Conservation (phyloP, 2,888 invertebrate species). For the Agonopterix subpropinquella region DNA sequence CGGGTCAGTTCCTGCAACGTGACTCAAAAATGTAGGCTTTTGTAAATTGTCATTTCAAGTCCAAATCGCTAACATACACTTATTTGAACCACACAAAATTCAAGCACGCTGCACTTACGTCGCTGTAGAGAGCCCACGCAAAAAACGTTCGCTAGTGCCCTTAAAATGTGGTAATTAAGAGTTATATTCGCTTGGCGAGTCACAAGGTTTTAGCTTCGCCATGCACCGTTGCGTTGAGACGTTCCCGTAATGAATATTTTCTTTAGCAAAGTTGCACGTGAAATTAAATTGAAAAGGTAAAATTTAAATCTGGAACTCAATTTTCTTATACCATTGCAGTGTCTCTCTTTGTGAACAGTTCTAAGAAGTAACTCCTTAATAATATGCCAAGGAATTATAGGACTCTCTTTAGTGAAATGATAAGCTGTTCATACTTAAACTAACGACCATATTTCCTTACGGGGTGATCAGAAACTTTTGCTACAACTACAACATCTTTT, state of each 20-base stretch:
- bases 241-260: conserved; percentile 38
- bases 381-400: too few species aligned
- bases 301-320: conserved; percentile 40
- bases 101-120: conserved; percentile 46
- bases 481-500: too few species aligned
- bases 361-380: background rate
- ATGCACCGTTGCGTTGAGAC: conserved; percentile 38
- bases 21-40: too few species aligned
- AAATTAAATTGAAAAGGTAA: conserved; percentile 54
- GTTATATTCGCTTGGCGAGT: conserved; percentile 62
- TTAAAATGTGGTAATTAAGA: conserved; percentile 63
- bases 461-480: too few species aligned
- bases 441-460: too few species aligned
- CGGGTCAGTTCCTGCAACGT: too few species aligned
- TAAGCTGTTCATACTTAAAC: too few species aligned
- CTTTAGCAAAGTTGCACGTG: conserved; percentile 39
- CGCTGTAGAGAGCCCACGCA: conserved; percentile 34
- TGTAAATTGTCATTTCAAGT: too few species aligned
- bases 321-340: conserved; percentile 5
- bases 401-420: too few species aligned
- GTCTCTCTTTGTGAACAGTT: background rate
- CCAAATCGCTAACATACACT: background rate
- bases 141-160: conserved; percentile 55
- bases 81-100: conserved; percentile 32
- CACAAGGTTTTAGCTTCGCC: conserved; percentile 44